These are phyloP conservation scores for Girardia tigrina DNA, from an alignment of 2,888 invertebrate species.

Conservation along the genomic window DNA sequence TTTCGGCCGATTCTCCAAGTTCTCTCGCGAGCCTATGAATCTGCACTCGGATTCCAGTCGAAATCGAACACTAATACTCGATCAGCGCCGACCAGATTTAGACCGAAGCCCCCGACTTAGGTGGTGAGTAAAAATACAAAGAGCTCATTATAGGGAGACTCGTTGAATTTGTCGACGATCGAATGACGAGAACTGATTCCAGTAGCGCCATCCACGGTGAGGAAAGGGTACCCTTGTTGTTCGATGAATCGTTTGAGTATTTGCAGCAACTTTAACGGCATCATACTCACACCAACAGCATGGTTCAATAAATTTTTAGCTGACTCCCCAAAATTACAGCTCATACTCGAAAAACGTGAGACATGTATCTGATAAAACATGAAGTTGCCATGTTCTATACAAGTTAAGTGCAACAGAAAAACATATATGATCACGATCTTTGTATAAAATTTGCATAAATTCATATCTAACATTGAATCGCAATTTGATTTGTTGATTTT, in stretches of 20 bases:
- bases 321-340: too few species aligned
- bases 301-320: too few species aligned
- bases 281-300: too few species aligned
- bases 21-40: slow-evolving; percentile 62
- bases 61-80: slow-evolving; percentile 84
- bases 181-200: slow-evolving; percentile 64
- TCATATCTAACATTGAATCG: too few species aligned
- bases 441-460: too few species aligned
- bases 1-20: slow-evolving; percentile 81
- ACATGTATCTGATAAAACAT: too few species aligned
- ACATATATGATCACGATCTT: too few species aligned
- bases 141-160: slow-evolving; percentile 50
- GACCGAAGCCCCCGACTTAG: slow-evolving; percentile 78
- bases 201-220: slow-evolving; percentile 79
- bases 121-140: slow-evolving; percentile 79
- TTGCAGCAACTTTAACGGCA: slow-evolving; percentile 67
- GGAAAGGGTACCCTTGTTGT: slow-evolving; percentile 59
- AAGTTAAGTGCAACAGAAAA: too few species aligned
- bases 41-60: slow-evolving; percentile 91
- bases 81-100: slow-evolving; percentile 79
- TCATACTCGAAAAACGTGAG: too few species aligned
- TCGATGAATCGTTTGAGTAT: slow-evolving; percentile 66
- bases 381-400: too few species aligned
- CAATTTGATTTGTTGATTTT: too few species aligned
- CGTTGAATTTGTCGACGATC: slow-evolving; percentile 68